Evolutionary conservation across 92 coral and sea anemone genomes (phyloP), one percentile per base, ranked within the genome.

Genomic region (Paragorgia papillata): DNA sequence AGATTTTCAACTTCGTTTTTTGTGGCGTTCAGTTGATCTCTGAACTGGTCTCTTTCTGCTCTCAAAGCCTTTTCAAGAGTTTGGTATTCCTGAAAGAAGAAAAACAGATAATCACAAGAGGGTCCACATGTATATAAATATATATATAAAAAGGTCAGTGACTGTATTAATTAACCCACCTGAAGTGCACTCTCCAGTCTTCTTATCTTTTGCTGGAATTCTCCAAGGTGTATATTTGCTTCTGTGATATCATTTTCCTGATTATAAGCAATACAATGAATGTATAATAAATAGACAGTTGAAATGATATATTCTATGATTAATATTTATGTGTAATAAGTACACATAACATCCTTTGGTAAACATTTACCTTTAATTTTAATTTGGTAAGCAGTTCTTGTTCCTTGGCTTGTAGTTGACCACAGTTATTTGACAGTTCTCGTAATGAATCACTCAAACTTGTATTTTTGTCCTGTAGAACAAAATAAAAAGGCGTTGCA

Each of bases 351-450:
- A 51, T 7, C 7, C 17, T 51, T 4, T 51, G 58, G 6, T 51
- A 5, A 48, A 0, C 1, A n/a, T 64, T 6, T 48, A 94, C 98
- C 92, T 91, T 95, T 7, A 95, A 85, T 79, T 89, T 88, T 17
- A 91, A 82, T 69, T 89, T 95, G 46, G 99, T 95, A 17, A 88
- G 79, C 3, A 95, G 89, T 74, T 95, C 99, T 30, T 95, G 99
- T 75, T 95, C 99, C 62, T 92, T 88, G 6, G 99, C 99, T 77
- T 95, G 99, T 28, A 95, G 92, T 75, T 91, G 99, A 21, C 99
- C 99, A 77, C 89, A 87, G 26, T 92, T 91, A 69, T 87, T 91
- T 15, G 99, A 95, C 44, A 95, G 59, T 81, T 95, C 97, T 75
- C 99, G 63, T 92, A 95, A 87, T 3, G 97, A 86, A 50, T 86